Evolutionary conservation across 1,140 invertebrate species (phyloP), one percentile per base, ranked within the genome.

Genomic region (Gerris buenoi): DNA sequence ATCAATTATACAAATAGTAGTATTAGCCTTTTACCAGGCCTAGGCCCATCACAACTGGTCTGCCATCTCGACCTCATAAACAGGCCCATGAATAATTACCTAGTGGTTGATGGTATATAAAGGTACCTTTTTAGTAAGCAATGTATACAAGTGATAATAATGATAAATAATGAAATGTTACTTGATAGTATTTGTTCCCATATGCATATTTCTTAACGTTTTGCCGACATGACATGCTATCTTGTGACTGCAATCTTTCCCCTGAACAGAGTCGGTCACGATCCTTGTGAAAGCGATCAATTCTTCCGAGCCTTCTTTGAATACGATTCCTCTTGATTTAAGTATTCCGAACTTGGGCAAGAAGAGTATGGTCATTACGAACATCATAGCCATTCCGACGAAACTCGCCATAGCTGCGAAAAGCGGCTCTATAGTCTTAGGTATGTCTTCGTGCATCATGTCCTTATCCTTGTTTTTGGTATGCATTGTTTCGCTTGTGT

Each of bases 331-430:
- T 23, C 65, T 65, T 0, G 67, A 69, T 15, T 56, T 62, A 5
- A 70, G 18, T 27, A 58, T 63, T 10, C 68, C 66, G 10, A 79
- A 75, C 70, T 78, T 78, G 0, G 79, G 79, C 5, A 80, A 66
- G n/a, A 79, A 73, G 2, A 80, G 68, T 22, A 77, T 74, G 1
- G 77, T 75, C 33, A 78, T 65, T 2, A 77, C 73, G 66, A 79
- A 77, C 73, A 80, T 77, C 15, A 79, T 73, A 0, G 79, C 77
- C 72, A 80, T 76, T 3, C 78, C 77, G 29, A 80, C 74, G 67
- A 80, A 80, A 3, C 79, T 77, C 0, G 77, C 77, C 69, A 79
- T 77, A 3, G 79, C 79, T 76, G 79, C 75, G 67, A 80, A 79
- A 3, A 80, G 66, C 2, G 79, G 79, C 65, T 79, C 77, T 27